Base-by-base conservation (phyloP, 2,113 vertebrate species). In the Ardeotis arabs region DNA sequence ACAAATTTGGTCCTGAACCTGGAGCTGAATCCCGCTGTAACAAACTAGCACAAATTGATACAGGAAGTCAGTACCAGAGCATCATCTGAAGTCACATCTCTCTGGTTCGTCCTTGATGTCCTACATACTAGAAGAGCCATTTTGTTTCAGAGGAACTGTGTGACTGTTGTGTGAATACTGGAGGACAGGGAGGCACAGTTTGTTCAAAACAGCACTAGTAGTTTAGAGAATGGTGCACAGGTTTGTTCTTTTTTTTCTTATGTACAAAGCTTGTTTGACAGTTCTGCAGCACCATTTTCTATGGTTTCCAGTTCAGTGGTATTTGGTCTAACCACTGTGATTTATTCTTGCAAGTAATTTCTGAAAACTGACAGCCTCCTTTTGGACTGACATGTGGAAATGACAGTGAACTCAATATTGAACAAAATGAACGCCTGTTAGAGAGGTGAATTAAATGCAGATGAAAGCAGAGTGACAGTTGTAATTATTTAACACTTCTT, bases 321-420 rank as follows among this genome's bases (percentile, higher is more conserved):
- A 55, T 55, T 69, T n/a, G 55, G 23, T 84, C 37, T 93, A 89
- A 95, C 68, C 29, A 84, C 62, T 89, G 33, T 85, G 84, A 92
- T 96, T 89, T 95, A 85, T 93, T 92, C 84, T 96, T 59, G 89
- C 50, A 80, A 80, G 62, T 73, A 75, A 82, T 76, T 92, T 39
- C 33, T 70, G 91, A 92, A 82, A 90, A 83, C 53, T 95, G 90
- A 95, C 70, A 87, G 59, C 49, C 52, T 82, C 7, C 47, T 93
- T 96, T 91, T 77, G 84, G 67, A 62, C 33, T 83, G 86, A 81
- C 52, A 58, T 35, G 52, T 88, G 49, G 53, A 79, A 89, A 74
- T 83, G 70, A 94, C 79, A 96, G 66, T 41, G 33, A 84, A 86
- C 93, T 94, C 85, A 94, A 94, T 93, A 94, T 76, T 92, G 90